These are phyloP conservation scores for Probaryconus sp. DNA, from an alignment of 1,140 invertebrate genomes.

Conservation along the genomic window DNA sequence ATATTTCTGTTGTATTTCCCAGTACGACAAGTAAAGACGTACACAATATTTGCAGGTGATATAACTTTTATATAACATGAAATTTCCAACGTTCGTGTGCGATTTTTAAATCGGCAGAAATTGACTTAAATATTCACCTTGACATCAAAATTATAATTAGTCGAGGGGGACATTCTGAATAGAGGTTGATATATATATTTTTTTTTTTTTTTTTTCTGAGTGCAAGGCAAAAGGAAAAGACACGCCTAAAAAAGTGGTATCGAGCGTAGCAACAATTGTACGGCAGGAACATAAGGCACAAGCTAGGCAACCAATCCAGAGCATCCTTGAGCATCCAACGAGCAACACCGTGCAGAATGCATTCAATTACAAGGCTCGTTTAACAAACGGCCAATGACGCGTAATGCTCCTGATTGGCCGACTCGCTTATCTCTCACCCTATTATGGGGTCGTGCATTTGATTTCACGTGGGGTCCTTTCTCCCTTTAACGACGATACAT, in stretches of 20 bases:
- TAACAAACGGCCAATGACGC: constrained; percentile 62
- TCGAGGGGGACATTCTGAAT: too few relatives aligned
- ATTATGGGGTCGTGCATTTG: constrained; percentile 52
- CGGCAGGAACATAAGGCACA: constrained; percentile 42
- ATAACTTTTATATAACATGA: too few relatives aligned
- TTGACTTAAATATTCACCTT: too few relatives aligned
- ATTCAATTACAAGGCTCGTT: constrained; percentile 64
- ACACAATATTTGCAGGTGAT: too few relatives aligned
- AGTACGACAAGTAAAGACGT: too few relatives aligned
- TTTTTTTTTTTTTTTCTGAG: constrained; percentile 17
- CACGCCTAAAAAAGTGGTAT: constrained; percentile 5
- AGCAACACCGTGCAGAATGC: constrained; percentile 33
- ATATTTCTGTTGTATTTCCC: too few relatives aligned
- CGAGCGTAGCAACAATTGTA: constrained; percentile 31
- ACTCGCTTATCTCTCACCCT: constrained; percentile 60
- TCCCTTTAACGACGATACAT: constrained; percentile 51
- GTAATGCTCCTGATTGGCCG: constrained; percentile 59
- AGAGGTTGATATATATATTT: too few relatives aligned
- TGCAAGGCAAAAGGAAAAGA: constrained; percentile 16
- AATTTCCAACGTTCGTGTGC: too few relatives aligned
- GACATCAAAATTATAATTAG: too few relatives aligned
- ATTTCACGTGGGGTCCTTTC: constrained; percentile 47
- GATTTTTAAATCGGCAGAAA: too few relatives aligned
- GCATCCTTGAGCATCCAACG: constrained; percentile 32
- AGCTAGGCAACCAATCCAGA: constrained; percentile 50